phyloP scores from a whole-genome alignment of 2,113 vertebrate species.

The Aspidoscelis tigris region DNA sequence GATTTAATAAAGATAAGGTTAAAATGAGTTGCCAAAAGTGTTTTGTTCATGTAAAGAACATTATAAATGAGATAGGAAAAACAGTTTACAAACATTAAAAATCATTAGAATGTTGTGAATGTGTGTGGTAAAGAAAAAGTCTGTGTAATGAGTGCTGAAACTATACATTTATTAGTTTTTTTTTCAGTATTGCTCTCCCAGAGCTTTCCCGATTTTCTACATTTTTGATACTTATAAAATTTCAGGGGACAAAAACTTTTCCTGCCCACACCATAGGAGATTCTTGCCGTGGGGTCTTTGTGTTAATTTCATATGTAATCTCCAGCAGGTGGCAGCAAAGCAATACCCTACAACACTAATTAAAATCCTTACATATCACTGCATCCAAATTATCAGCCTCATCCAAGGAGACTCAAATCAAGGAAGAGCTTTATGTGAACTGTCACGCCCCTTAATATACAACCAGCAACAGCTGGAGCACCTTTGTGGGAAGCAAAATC shows the following conservation, averaged over 20 bases:
- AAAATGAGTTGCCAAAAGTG: no score
- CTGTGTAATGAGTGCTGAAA: neutral
- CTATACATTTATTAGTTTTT: neutral
- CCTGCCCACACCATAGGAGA: neutral
- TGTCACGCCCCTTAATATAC: no score
- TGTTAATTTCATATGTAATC: neutral
- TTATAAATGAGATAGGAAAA: no score
- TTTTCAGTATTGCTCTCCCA: neutral
- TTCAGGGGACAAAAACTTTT: neutral
- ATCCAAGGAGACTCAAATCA: no score
- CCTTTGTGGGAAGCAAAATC: no score
- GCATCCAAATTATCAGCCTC: neutral
- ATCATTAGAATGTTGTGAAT: no score
- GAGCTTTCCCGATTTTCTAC: neutral
- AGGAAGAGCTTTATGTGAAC: no score
- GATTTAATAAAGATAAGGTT: no score
- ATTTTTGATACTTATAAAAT: neutral
- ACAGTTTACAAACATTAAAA: no score
- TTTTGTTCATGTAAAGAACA: no score
- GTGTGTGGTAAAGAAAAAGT: neutral
- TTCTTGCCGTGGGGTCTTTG: neutral
- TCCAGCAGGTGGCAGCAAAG: constrained; percentile 63
- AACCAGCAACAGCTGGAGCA: no score
- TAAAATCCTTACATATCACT: neutral
- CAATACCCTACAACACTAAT: constrained; percentile 5